Conservation (phyloP, 1,140 invertebrate genomes). For the Leucophenga varia region DNA sequence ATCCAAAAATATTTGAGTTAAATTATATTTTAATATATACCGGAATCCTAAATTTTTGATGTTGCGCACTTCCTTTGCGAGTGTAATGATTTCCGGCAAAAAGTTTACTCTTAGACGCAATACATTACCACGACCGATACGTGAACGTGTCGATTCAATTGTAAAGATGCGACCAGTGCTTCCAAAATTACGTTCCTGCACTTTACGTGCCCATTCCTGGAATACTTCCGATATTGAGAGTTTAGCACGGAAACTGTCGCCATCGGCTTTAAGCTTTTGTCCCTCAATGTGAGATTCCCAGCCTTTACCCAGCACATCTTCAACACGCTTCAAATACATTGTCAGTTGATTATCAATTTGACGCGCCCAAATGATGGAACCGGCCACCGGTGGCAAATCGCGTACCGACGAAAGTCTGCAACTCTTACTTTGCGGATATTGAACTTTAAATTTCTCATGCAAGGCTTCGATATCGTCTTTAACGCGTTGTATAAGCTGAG, state of each 20-base stretch:
- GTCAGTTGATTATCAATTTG: slow-evolving; percentile 98
- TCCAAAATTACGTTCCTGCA: slow-evolving; percentile 91
- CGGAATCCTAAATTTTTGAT: slow-evolving; percentile 93
- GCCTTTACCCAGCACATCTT: slow-evolving; percentile 96
- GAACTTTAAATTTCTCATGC: slow-evolving; percentile 98
- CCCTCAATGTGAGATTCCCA: slow-evolving; percentile 99
- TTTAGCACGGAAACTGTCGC: slow-evolving; percentile 95
- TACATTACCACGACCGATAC: slow-evolving; percentile 83
- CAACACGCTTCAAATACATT: slow-evolving; percentile 93
- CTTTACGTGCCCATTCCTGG: slow-evolving; percentile 95
- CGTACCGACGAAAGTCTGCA: slow-evolving; percentile 86
- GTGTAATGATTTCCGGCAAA: slow-evolving; percentile 94
- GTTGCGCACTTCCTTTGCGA: slow-evolving; percentile 98
- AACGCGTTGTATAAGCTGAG: slow-evolving; percentile 96
- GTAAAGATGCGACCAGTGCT: slow-evolving; percentile 93
- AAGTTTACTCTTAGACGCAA: slow-evolving; percentile 96
- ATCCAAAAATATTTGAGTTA: not conserved
- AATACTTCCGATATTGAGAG: slow-evolving; percentile 95
- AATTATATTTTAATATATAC: slow-evolving; percentile 30
- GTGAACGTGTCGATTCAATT: slow-evolving; percentile 82
- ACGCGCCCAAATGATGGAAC: slow-evolving; percentile 98
- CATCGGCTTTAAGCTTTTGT: slow-evolving; percentile 95
- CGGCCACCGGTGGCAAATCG: slow-evolving; percentile 94
- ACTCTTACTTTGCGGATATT: slow-evolving; percentile 91
- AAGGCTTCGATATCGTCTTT: slow-evolving; percentile 98